Evolutionary conservation across 2,113 vertebrate genomes (phyloP).

Genomic region (Alaudala cheleensis): DNA sequence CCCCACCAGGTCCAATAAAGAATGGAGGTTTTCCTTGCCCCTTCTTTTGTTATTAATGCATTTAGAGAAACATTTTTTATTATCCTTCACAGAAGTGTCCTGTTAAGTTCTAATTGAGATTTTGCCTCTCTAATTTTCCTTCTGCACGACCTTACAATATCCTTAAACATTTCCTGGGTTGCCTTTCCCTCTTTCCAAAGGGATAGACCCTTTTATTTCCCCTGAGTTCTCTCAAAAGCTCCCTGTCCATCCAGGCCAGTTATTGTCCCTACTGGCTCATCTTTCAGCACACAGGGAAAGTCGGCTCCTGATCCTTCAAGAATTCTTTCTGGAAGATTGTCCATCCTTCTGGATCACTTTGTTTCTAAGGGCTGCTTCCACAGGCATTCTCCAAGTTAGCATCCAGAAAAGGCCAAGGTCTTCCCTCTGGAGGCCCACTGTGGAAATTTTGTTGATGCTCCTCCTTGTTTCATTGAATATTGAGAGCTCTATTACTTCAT

Average conservation of each 20-base stretch:
- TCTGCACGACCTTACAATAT: not conserved
- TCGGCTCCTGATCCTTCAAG: not conserved
- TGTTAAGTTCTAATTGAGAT: not conserved
- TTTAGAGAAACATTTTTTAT: not conserved
- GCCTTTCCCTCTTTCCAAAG: not conserved
- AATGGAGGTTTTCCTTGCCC: not conserved
- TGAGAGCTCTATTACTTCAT: not conserved
- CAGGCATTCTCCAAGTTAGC: not conserved
- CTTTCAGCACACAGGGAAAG: not conserved
- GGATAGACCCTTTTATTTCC: too few relatives aligned
- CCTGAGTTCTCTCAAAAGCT: not conserved
- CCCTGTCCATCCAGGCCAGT: not conserved
- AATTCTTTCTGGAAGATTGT: not conserved
- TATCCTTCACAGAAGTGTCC: not conserved
- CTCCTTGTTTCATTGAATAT: not conserved
- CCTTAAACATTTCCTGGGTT: not conserved
- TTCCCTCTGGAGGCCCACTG: not conserved
- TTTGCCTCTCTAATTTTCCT: not conserved
- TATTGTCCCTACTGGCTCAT: fast-evolving
- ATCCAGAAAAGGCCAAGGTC: not conserved
- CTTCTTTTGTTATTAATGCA: not conserved
- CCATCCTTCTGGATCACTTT: not conserved
- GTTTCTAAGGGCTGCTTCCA: not conserved
- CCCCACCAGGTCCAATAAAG: not conserved
- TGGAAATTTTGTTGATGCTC: not conserved